Conservation (phyloP, 2,797 vertebrate species). For the Setipinna tenuifilis region DNA sequence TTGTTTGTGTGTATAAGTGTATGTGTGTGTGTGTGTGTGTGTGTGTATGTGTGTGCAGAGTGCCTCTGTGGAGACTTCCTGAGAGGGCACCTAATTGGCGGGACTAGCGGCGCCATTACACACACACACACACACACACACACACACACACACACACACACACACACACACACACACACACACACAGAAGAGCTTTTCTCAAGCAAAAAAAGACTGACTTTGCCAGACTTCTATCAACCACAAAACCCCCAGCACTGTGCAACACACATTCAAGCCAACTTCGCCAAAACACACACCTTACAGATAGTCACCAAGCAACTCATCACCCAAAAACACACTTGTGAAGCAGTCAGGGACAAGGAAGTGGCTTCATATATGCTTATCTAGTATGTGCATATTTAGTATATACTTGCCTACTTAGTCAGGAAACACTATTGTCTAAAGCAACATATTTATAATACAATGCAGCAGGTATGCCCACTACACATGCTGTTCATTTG, state of each 20-base stretch:
- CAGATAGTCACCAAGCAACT: background rate
- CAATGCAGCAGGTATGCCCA: background rate
- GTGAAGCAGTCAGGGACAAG: background rate
- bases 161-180: too few relatives aligned
- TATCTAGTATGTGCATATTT: too few relatives aligned
- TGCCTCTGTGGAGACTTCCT: background rate
- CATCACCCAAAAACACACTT: conserved; percentile 36
- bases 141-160: too few relatives aligned
- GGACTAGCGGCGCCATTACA: background rate
- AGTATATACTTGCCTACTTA: too few relatives aligned
- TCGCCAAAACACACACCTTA: background rate
- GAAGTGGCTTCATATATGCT: background rate
- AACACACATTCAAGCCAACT: conserved; percentile 41
- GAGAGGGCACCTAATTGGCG: background rate
- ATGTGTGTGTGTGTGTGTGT: background rate
- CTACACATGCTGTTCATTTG: too few relatives aligned
- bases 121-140: too few relatives aligned
- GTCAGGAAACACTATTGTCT: background rate
- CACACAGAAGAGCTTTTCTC: background rate
- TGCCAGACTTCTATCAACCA: conserved; percentile 37
- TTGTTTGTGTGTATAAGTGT: background rate
- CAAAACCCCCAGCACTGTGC: background rate
- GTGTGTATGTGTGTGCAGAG: background rate
- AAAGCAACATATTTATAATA: background rate
- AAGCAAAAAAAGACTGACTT: background rate